Conservation (phyloP, 2,888 invertebrate species). For the Aphrophora alni region DNA sequence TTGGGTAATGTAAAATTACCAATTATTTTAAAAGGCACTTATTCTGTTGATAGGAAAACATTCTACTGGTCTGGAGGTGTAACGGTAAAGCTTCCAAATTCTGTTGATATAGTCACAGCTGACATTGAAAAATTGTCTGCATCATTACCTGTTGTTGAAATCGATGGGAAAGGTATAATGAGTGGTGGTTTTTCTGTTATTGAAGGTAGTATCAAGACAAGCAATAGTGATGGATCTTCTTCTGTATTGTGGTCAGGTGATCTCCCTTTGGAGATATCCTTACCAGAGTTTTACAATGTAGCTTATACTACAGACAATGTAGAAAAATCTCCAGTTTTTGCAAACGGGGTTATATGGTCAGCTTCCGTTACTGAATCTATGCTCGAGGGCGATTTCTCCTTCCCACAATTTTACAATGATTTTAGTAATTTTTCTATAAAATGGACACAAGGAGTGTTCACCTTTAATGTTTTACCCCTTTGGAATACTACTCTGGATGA, state of each 20-base stretch:
- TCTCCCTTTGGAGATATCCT: conserved; percentile 36
- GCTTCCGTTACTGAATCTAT: conserved; percentile 14
- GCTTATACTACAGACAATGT: not conserved
- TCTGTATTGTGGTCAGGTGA: conserved; percentile 37
- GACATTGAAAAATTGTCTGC: not conserved
- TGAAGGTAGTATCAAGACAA: conserved; percentile 27
- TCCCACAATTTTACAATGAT: conserved; percentile 29
- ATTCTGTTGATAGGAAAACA: conserved; percentile 39
- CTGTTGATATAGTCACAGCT: not conserved
- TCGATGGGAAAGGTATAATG: not conserved
- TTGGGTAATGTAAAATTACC: conserved; percentile 31
- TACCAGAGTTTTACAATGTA: conserved; percentile 37
- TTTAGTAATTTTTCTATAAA: conserved; percentile 10
- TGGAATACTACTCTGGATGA: conserved; percentile 24
- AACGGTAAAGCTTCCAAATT: conserved; percentile 30
- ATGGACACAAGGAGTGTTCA: conserved; percentile 32
- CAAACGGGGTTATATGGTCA: conserved; percentile 26
- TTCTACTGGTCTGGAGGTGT: conserved; percentile 45
- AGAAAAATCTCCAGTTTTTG: conserved; percentile 21
- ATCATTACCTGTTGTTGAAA: not conserved
- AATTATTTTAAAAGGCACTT: conserved; percentile 42
- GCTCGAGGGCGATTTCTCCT: conserved; percentile 26
- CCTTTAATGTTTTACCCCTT: conserved; percentile 23
- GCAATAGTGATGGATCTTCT: conserved; percentile 16
- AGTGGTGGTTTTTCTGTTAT: conserved; percentile 17